Evolutionary conservation across 1,140 invertebrate genomes (phyloP), one percentile per base, ranked within the genome.

Genomic region (Pemphigus obesinymphae): DNA sequence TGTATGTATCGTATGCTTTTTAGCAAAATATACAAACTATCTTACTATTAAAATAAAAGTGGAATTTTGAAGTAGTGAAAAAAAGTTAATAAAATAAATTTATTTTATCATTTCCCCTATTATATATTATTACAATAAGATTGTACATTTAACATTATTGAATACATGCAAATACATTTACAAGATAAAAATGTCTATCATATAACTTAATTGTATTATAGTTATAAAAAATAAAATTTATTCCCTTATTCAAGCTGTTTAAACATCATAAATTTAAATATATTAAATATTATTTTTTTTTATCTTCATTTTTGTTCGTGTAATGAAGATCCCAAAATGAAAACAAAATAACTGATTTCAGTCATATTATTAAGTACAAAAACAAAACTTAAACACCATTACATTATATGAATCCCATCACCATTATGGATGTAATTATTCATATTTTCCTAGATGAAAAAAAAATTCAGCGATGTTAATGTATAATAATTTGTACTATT

Each of bases 321-420:
- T 76, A 23, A 53, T 37, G 45, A 76, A 50, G n/a, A 53, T 37
- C 8, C 29, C 10, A 31, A 73, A 50, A 73, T 31, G 11, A 34
- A 53, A 75, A 63, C 26, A 72, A 43, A 72, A 73, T 29, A 34
- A 53, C 26, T 78, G 75, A 78, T 61, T 72, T 78, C 75, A 78
- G 75, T 78, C 75, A 78, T 61, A 61, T 76, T 29, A 75, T 55
- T 78, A 78, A 78, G 75, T 78, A 78, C 53, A 78, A 78, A 73
- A 58, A 61, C 53, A 78, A 58, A 10, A 17, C 26, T 78, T 78
- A 40, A 55, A 78, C 75, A 78, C 73, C 73, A 55, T 34, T 53
- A 78, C 37, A 78, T 34, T 58, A 78, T 58, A 40, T 43, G 53
- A 40, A 78, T 58, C 73, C 75, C 75, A 43, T 58, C 75, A 78